Percentiles rank a stretch among this genome's conserved stretches.
Conservation (phyloP, 2,797 vertebrate species). For the Falco peregrinus region DNA sequence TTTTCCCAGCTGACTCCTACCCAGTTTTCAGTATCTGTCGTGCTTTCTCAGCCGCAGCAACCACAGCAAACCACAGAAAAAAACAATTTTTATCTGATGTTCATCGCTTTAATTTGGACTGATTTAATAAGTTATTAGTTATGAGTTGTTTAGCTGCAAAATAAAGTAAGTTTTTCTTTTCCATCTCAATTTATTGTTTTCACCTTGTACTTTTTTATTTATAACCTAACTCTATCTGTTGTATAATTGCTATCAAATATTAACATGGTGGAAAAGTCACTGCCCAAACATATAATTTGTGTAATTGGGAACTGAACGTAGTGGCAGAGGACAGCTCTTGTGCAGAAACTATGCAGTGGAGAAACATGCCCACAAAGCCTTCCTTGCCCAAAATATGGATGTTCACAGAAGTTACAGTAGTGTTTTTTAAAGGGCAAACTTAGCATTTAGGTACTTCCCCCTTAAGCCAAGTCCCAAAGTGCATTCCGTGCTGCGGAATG, state of each 20-base stretch:
- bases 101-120: not conserved
- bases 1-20: not conserved
- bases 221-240: not conserved
- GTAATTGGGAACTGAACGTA: not conserved
- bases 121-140: conserved; percentile 11
- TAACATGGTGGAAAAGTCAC: not conserved
- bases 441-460: rapidly evolving
- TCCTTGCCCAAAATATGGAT: not conserved
- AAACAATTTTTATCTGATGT: not conserved
- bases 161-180: not conserved
- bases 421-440: not conserved
- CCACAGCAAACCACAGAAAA: not conserved
- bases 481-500: not conserved
- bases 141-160: not conserved
- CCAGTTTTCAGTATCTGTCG: rapidly evolving
- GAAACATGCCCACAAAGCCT: not conserved
- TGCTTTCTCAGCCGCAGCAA: not conserved
- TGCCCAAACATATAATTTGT: not conserved
- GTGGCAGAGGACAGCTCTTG: not conserved
- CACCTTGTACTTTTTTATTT: conserved; percentile 9
- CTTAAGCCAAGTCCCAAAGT: not conserved
- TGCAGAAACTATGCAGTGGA: not conserved
- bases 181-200: not conserved
- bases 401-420: not conserved
- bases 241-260: not conserved